Evolutionary conservation across 2,888 invertebrate genomes (phyloP).

Genomic region (Scaptomyza tumidula): DNA sequence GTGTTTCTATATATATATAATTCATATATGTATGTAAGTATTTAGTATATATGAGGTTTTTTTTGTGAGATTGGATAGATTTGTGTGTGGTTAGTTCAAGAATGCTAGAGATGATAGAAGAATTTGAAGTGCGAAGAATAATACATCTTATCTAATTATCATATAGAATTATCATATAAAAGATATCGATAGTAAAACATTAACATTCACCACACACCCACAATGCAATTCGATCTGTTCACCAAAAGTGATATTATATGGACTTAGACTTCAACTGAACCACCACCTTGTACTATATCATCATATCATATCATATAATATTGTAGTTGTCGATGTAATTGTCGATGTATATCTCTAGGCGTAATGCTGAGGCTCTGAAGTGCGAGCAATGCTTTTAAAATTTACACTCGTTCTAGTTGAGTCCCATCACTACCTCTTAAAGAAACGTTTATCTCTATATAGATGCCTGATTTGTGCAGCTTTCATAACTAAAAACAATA

Average conservation of each 20-base stretch:
- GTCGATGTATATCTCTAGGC: conserved; percentile 51
- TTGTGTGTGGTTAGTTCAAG: conserved; percentile 26
- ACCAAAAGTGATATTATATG: conserved; percentile 8
- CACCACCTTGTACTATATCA: conserved; percentile 16
- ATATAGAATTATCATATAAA: conserved; percentile 4
- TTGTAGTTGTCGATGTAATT: conserved; percentile 6
- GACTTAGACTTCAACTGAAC: conserved; percentile 34
- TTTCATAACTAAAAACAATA: conserved; percentile 1
- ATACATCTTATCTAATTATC: conserved; percentile 14
- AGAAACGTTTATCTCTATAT: conserved; percentile 25
- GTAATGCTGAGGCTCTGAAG: conserved; percentile 63
- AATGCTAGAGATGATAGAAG: conserved; percentile 13
- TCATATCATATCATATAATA: not conserved
- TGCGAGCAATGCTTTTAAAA: conserved; percentile 69
- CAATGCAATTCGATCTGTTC: conserved; percentile 1
- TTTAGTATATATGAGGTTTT: conserved; percentile 1
- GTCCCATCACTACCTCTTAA: conserved; percentile 63
- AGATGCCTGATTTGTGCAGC: conserved; percentile 10
- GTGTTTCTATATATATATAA: not conserved
- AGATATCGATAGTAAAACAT: not conserved
- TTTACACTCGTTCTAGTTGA: conserved; percentile 63
- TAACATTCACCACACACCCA: conserved; percentile 29
- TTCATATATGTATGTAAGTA: not conserved
- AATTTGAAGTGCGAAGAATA: conserved; percentile 7
- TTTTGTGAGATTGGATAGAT: conserved; percentile 1